These are phyloP conservation scores for Drosophila paucipuncta DNA, from an alignment of 2,888 invertebrate species.

Conservation along the genomic window DNA sequence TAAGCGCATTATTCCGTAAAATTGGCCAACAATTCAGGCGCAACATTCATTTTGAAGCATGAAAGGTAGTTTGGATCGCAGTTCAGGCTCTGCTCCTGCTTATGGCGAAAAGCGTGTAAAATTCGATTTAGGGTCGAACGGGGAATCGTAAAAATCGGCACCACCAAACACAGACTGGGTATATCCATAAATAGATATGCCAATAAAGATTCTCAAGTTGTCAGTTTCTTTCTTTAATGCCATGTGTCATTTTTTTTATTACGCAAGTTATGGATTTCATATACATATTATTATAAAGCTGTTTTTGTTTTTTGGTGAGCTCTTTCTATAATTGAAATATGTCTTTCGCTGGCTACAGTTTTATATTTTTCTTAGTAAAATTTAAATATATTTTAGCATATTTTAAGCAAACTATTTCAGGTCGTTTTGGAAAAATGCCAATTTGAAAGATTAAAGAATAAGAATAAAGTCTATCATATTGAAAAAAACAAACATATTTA, in stretches of 20 bases:
- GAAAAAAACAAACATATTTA: neutral
- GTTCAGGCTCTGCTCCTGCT: neutral
- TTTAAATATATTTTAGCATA: no score
- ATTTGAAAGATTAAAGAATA: neutral
- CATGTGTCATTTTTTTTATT: neutral
- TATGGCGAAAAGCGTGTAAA: slow-evolving; percentile 12
- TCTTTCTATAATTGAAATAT: no score
- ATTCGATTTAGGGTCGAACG: slow-evolving; percentile 28
- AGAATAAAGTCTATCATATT: neutral
- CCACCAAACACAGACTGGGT: neutral
- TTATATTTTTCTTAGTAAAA: no score
- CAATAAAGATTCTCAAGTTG: neutral
- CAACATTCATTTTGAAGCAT: slow-evolving; percentile 59
- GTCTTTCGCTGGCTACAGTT: no score
- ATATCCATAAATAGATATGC: neutral
- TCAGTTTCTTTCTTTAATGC: neutral
- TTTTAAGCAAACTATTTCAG: no score
- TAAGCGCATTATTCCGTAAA: slow-evolving; percentile 23
- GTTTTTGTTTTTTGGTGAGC: no score
- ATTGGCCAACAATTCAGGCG: slow-evolving; percentile 51
- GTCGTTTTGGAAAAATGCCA: no score
- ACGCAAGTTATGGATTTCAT: neutral
- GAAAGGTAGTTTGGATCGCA: slow-evolving; percentile 28
- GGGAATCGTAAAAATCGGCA: neutral
- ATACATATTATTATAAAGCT: no score